Percentiles rank a stretch among this genome's conserved stretches.
phyloP scores from a whole-genome alignment of 2,888 invertebrate genomes.

The Megastigmus dorsalis region DNA sequence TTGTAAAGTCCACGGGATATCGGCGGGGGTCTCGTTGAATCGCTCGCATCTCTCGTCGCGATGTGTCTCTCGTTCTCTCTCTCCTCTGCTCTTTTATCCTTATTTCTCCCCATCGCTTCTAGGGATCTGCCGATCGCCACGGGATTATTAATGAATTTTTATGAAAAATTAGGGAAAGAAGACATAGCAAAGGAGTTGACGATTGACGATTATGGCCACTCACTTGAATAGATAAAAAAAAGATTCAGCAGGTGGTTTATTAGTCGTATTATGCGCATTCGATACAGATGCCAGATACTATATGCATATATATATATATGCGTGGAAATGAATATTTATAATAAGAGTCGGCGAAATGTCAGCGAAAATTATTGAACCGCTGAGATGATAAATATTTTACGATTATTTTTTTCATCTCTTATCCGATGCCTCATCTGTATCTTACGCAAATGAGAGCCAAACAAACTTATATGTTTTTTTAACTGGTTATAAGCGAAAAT shows the following conservation, averaged over 20 bases:
- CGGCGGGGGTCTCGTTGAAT: conserved; percentile 12
- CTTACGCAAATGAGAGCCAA: background rate
- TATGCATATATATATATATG: background rate
- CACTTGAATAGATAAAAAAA: conserved; percentile 1
- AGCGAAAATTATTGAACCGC: conserved; percentile 31
- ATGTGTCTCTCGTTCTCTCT: conserved; percentile 29
- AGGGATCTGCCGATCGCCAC: background rate
- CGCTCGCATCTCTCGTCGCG: too few species aligned
- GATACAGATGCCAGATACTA: background rate
- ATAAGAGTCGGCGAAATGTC: conserved; percentile 19
- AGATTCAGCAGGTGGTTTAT: background rate
- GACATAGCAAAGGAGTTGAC: conserved; percentile 15
- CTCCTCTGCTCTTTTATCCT: background rate
- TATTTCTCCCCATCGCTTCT: conserved; percentile 23
- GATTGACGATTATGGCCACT: conserved; percentile 18
- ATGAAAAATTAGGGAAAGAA: conserved; percentile 39
- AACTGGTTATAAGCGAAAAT: too few species aligned
- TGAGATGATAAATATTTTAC: conserved; percentile 33
- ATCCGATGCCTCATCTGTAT: background rate
- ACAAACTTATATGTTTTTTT: too few species aligned
- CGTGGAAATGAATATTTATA: conserved; percentile 39
- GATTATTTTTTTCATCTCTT: conserved; percentile 9
- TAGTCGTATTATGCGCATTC: background rate
- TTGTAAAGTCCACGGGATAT: background rate
- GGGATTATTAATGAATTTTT: conserved; percentile 49